Evolutionary conservation across 2,113 vertebrate species (phyloP).

Genomic region (Sylvilagus bachmani): DNA sequence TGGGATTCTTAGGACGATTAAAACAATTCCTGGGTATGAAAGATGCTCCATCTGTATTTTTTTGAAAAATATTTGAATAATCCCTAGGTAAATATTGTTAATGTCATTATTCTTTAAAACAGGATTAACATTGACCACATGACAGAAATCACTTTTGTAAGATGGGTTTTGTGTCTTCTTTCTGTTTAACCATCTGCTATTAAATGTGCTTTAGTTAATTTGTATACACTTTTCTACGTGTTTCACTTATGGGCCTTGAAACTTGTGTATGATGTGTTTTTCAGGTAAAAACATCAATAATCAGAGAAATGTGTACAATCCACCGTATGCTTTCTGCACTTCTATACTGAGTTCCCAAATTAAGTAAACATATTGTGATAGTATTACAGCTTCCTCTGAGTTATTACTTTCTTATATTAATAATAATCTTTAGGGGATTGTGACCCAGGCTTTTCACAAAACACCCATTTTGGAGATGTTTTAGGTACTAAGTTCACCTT

Average conservation of each 20-base stretch:
- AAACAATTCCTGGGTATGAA: background rate
- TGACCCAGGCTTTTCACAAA: slow-evolving; percentile 81
- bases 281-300: slow-evolving; percentile 78
- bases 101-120: slow-evolving; percentile 23
- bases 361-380: slow-evolving; percentile 86
- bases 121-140: background rate
- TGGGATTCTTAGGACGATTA: background rate
- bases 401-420: slow-evolving; percentile 84
- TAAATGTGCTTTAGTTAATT: slow-evolving; percentile 54
- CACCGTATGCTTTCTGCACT: slow-evolving; percentile 62
- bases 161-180: slow-evolving; percentile 47
- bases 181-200: slow-evolving; percentile 46
- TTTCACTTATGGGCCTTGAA: slow-evolving; percentile 62
- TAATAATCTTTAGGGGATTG: slow-evolving; percentile 81
- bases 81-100: slow-evolving; percentile 32
- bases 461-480: slow-evolving; percentile 80
- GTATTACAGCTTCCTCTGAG: slow-evolving; percentile 80
- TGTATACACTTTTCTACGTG: slow-evolving; percentile 62
- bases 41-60: background rate
- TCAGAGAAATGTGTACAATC: slow-evolving; percentile 54
- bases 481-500: slow-evolving; percentile 75
- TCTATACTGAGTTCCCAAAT: slow-evolving; percentile 77
- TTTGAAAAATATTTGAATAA: background rate
- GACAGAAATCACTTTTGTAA: slow-evolving; percentile 45
- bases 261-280: slow-evolving; percentile 69